Evolutionary conservation across 1,140 invertebrate genomes (phyloP).

Genomic region (Halictus rubicundus): DNA sequence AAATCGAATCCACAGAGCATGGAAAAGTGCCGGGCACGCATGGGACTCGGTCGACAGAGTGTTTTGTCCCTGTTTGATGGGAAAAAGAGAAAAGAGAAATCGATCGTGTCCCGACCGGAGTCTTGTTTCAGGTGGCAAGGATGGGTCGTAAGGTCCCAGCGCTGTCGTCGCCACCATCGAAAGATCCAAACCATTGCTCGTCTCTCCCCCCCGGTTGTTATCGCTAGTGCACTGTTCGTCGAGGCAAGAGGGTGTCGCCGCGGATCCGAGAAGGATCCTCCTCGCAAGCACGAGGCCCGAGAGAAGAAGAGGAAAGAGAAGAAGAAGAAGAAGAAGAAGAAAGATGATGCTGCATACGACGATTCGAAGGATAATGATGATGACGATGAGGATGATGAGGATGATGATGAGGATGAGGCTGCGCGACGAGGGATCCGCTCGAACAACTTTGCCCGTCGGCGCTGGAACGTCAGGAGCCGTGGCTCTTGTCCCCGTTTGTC

Average conservation of each 20-base stretch:
- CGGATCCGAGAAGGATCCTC: conserved; percentile 20
- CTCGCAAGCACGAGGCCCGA: too few relatives aligned
- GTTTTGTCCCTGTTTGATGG: too few relatives aligned
- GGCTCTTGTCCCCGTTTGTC: background rate
- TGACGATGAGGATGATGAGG: background rate
- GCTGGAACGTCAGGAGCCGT: background rate
- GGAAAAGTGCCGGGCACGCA: background rate
- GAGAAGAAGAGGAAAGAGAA: conserved; percentile 8
- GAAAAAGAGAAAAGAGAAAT: background rate
- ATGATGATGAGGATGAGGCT: background rate
- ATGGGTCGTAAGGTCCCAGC: conserved; percentile 63
- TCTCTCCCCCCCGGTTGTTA: conserved; percentile 67
- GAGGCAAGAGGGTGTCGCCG: conserved; percentile 48
- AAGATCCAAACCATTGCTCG: conserved; percentile 68
- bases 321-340: conserved; percentile 14
- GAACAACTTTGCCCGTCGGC: background rate
- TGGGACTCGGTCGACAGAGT: conserved; percentile 2
- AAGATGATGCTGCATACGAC: too few relatives aligned
- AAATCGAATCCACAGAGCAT: too few relatives aligned
- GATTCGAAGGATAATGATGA: too few relatives aligned
- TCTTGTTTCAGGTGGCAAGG: conserved; percentile 66
- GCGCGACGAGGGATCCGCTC: background rate
- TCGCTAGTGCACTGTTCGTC: conserved; percentile 58
- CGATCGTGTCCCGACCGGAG: conserved; percentile 1
- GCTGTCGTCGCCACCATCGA: conserved; percentile 65